Conservation (phyloP, 1,140 invertebrate species). For the Euborellia annulipes region DNA sequence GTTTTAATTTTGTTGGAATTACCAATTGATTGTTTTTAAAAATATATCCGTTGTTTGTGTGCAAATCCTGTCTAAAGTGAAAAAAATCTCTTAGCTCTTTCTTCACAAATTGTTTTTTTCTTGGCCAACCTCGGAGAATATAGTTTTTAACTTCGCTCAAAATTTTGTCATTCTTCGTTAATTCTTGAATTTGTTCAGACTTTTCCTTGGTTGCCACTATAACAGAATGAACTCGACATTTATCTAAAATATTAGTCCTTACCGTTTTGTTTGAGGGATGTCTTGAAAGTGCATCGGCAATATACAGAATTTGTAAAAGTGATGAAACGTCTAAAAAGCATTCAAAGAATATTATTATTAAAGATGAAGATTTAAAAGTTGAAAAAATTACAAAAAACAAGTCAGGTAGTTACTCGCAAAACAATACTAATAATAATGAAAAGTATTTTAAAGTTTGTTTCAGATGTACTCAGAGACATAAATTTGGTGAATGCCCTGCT, state of each 20-base stretch:
- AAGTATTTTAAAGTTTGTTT: too few species aligned
- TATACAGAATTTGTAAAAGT: not conserved
- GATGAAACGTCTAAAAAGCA: too few species aligned
- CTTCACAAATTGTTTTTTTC: not conserved
- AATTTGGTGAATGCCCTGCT: too few species aligned
- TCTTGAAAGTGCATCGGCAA: conserved; percentile 2
- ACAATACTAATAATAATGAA: too few species aligned
- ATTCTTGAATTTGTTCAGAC: not conserved
- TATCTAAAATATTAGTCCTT: not conserved
- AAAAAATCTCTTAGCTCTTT: not conserved
- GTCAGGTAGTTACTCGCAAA: too few species aligned
- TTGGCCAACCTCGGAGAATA: conserved; percentile 1
- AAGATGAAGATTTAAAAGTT: too few species aligned
- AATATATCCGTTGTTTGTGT: too few species aligned
- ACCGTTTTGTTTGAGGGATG: not conserved
- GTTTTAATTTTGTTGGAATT: not conserved
- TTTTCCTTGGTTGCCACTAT: not conserved
- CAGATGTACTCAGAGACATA: too few species aligned
- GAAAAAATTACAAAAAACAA: too few species aligned
- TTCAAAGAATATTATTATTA: too few species aligned
- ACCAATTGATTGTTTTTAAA: not conserved
- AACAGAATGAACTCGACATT: not conserved
- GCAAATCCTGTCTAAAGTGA: not conserved
- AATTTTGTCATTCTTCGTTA: not conserved
- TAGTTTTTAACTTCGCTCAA: not conserved